phyloP scores from a whole-genome alignment of 2,113 vertebrate genomes.

The Entomyzon cyanotis region DNA sequence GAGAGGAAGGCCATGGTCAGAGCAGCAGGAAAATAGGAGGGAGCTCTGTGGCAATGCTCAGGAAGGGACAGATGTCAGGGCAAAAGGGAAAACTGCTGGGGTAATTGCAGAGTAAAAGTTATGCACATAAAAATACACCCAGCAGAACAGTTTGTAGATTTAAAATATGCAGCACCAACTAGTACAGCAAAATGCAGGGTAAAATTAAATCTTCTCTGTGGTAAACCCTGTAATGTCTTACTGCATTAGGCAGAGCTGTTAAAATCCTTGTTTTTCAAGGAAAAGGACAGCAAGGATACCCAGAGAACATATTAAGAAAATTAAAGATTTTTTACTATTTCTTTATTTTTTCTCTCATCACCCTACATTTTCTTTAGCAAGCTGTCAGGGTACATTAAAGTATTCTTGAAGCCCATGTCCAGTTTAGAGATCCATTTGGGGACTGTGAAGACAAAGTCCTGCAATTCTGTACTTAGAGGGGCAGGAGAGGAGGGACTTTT shows the following conservation, averaged over 20 bases:
- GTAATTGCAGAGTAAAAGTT: neutral
- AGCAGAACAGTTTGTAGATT: neutral
- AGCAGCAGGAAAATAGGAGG: neutral
- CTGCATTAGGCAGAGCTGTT: neutral
- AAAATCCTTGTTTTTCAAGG: neutral
- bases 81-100: neutral
- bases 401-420: neutral
- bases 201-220: neutral
- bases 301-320: neutral
- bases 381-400: neutral
- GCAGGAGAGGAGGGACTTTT: neutral
- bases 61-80: neutral
- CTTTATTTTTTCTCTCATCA: neutral
- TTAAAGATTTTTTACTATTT: neutral
- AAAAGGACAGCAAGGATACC: neutral
- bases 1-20: neutral
- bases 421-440: neutral
- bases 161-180: neutral
- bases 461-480: neutral
- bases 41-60: neutral
- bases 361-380: neutral
- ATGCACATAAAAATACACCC: neutral
- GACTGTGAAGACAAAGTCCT: neutral
- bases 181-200: neutral
- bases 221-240: neutral